Conservation (phyloP, 2,797 vertebrate species). For the Bufotes viridis region DNA sequence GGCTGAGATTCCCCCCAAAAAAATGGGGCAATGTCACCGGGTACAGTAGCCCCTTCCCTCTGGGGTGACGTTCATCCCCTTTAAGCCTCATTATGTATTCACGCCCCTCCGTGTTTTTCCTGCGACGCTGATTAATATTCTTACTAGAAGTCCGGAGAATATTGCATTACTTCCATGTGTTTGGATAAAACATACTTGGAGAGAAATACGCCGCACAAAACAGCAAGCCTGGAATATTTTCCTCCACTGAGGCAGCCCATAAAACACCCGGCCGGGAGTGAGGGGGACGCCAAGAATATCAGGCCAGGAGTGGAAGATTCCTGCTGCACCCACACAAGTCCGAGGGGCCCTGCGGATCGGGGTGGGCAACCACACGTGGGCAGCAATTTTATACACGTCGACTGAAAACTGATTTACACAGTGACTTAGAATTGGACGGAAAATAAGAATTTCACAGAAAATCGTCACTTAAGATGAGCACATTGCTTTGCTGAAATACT, state of each 20-base stretch:
- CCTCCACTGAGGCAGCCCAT: constrained; percentile 27
- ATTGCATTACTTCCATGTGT: constrained; percentile 23
- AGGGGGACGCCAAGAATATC: constrained; percentile 51
- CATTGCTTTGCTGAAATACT: no score
- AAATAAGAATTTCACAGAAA: not conserved
- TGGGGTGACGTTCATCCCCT: not conserved
- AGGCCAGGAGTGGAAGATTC: constrained; percentile 44
- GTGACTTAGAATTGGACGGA: no score
- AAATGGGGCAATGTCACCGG: no score
- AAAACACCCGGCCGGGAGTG: constrained; percentile 43
- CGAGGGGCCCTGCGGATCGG: not conserved
- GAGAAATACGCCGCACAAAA: constrained; percentile 24
- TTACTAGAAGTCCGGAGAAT: not conserved
- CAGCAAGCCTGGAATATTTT: constrained; percentile 37
- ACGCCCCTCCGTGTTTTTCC: not conserved
- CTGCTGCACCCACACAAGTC: constrained; percentile 10
- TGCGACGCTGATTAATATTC: constrained; percentile 1
- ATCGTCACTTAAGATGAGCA: no score
- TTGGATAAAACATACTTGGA: constrained; percentile 51
- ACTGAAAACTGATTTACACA: no score
- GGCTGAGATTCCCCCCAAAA: no score
- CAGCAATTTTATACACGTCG: not conserved
- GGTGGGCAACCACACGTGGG: not conserved
- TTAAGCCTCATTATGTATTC: not conserved
- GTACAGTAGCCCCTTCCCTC: not conserved